A percentile compares a stretch with the other conserved stretches of the same genome.
Conservation (phyloP, 2,797 vertebrate species). For the Falco berigora region DNA sequence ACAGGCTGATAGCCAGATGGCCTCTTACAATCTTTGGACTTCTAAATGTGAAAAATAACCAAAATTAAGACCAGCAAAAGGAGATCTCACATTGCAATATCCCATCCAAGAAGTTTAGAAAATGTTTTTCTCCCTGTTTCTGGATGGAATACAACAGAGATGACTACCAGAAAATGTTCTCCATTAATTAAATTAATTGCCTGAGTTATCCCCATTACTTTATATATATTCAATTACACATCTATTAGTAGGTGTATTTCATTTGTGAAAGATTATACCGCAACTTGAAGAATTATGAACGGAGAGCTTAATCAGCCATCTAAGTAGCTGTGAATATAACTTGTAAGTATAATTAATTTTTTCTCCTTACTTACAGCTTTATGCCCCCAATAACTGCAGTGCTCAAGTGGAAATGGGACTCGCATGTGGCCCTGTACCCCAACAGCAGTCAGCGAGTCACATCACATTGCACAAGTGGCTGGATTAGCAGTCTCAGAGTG, state of each 20-base stretch:
- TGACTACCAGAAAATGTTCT: not conserved
- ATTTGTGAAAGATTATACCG: not conserved
- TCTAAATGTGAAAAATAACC: not conserved
- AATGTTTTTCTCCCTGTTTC: not conserved
- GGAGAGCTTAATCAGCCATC: conserved; percentile 1
- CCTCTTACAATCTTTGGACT: not conserved
- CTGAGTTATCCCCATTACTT: not conserved
- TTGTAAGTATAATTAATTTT: conserved; percentile 34
- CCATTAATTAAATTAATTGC: not conserved
- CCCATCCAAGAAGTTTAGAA: not conserved
- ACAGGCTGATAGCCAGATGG: not conserved
- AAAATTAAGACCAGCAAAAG: not conserved
- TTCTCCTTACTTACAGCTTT: not conserved
- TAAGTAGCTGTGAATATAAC: not conserved
- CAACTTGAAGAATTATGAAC: not conserved
- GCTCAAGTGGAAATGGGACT: not conserved
- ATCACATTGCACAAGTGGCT: not conserved
- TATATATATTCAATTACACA: not conserved
- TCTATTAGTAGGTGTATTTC: not conserved
- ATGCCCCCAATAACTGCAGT: not conserved
- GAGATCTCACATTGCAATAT: not conserved
- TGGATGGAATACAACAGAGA: not conserved
- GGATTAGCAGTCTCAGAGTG: rapidly evolving
- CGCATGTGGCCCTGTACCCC: not conserved
- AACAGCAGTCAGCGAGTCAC: not conserved